Conservation (phyloP, 2,888 invertebrate genomes). For the Ryuthela nishihirai region DNA sequence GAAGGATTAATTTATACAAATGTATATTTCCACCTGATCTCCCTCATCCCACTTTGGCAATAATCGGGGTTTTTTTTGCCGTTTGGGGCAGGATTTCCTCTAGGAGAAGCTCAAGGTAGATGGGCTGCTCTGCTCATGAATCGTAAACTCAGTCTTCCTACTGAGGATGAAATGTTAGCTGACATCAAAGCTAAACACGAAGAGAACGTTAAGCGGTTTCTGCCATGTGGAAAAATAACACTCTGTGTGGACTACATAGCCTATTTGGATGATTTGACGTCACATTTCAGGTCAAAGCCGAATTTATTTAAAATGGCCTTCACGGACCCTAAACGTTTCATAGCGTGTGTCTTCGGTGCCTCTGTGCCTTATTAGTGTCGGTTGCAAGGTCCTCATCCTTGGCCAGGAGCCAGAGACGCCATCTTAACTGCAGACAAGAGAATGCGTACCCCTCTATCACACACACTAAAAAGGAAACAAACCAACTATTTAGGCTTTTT, state of each 20-base stretch:
- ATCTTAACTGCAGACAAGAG: constrained; percentile 46
- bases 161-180: background rate
- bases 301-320: constrained; percentile 46
- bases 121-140: constrained; percentile 12
- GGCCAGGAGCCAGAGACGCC: constrained; percentile 52
- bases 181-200: background rate
- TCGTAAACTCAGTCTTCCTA: constrained; percentile 15
- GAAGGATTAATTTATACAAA: background rate
- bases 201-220: constrained; percentile 2
- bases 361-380: constrained; percentile 50
- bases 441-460: constrained; percentile 17
- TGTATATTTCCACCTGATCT: background rate
- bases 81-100: background rate
- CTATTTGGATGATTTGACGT: constrained; percentile 53
- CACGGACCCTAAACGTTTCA: constrained; percentile 44
- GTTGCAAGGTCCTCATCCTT: constrained; percentile 50
- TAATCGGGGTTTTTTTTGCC: background rate
- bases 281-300: constrained; percentile 50
- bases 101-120: background rate
- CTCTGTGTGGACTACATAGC: constrained; percentile 42
- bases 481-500: too few species aligned
- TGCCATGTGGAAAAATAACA: background rate
- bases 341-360: constrained; percentile 47
- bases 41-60: background rate
- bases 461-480: too few species aligned